Evolutionary conservation across 2,888 invertebrate genomes (phyloP).

Genomic region (Tachystola acroxantha): DNA sequence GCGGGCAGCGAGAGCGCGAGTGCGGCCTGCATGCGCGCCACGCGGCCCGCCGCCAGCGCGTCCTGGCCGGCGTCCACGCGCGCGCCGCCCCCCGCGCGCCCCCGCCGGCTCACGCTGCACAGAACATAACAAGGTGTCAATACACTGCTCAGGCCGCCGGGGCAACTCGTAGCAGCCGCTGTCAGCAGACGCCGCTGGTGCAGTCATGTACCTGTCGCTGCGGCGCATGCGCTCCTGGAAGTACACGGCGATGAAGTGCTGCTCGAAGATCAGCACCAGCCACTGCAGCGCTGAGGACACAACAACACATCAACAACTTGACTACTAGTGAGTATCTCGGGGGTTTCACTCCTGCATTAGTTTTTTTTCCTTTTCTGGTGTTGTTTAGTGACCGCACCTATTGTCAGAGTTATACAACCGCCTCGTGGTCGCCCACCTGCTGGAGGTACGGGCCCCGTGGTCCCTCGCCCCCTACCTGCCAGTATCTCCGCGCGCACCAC

Average conservation of each 20-base stretch:
- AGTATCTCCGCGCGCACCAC: constrained; percentile 93
- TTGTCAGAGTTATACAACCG: too few relatives aligned
- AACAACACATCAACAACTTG: too few relatives aligned
- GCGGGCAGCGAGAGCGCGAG: constrained; percentile 42
- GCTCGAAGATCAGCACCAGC: constrained; percentile 91
- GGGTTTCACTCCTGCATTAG: too few relatives aligned
- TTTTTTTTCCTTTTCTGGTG: too few relatives aligned
- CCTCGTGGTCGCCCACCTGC: background rate
- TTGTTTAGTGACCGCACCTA: too few relatives aligned
- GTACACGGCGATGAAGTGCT: constrained; percentile 89
- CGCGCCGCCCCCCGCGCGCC: constrained; percentile 16
- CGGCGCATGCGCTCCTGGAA: constrained; percentile 75
- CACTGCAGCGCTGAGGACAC: constrained; percentile 83
- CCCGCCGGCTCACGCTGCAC: constrained; percentile 11
- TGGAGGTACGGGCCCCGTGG: constrained; percentile 33
- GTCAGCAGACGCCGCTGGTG: too few relatives aligned
- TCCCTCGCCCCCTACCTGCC: too few relatives aligned
- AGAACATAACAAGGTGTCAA: background rate
- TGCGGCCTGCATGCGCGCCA: constrained; percentile 16
- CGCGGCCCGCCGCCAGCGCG: constrained; percentile 33
- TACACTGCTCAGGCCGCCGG: background rate
- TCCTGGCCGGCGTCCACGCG: constrained; percentile 50
- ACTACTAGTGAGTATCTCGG: too few relatives aligned
- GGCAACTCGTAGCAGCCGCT: too few relatives aligned
- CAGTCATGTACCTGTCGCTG: constrained; percentile 54